These are phyloP conservation scores for Anguilla pacifica DNA, from an alignment of 2,797 vertebrate species.

Conservation along the genomic window DNA sequence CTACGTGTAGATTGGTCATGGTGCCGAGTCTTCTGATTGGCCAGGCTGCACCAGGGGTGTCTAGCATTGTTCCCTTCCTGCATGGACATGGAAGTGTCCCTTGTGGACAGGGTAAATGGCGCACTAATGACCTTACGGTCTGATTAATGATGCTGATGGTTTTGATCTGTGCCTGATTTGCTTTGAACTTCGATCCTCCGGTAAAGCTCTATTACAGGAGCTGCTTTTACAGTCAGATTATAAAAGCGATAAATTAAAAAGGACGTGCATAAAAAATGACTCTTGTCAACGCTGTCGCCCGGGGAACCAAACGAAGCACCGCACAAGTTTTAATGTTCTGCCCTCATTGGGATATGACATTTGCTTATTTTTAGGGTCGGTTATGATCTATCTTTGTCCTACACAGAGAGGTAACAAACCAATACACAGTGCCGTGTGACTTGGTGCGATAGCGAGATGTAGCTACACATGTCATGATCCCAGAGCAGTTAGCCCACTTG, in stretches of 20 bases:
- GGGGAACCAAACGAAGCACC: background rate
- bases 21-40: background rate
- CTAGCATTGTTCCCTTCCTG: background rate
- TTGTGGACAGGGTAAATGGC: background rate
- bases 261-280: background rate
- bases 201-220: background rate
- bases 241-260: background rate
- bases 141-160: background rate
- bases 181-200: background rate
- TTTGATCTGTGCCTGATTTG: background rate
- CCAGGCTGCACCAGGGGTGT: background rate
- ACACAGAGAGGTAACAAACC: background rate
- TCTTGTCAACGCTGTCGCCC: background rate
- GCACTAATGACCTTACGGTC: background rate
- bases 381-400: background rate
- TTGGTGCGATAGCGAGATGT: background rate
- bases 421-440: background rate
- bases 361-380: background rate
- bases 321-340: background rate
- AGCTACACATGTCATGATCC: background rate
- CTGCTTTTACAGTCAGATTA: background rate
- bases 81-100: no score
- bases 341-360: background rate
- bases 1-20: background rate
- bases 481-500: background rate